Evolutionary conservation across 1,140 invertebrate species (phyloP).

Genomic region (Drosophila eugracilis): DNA sequence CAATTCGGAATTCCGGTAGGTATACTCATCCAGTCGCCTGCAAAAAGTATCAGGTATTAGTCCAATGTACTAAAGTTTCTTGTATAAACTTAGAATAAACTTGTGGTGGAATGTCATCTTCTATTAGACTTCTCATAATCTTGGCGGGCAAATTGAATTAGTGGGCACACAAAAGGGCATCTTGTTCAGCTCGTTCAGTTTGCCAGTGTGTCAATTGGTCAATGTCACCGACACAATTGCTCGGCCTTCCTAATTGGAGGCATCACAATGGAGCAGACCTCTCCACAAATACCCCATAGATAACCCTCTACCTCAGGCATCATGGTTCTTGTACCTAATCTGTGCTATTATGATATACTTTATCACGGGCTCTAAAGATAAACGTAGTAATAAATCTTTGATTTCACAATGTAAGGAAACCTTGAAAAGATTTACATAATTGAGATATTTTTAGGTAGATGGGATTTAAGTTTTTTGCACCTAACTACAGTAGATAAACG

Average conservation of each 20-base stretch:
- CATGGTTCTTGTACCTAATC: conserved; percentile 68
- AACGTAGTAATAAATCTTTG: conserved; percentile 20
- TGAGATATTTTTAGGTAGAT: not conserved
- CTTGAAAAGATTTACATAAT: conserved; percentile 28
- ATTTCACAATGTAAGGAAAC: conserved; percentile 65
- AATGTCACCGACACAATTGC: conserved; percentile 70
- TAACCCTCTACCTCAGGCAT: conserved; percentile 20
- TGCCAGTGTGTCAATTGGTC: conserved; percentile 76
- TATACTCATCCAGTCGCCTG: conserved; percentile 93
- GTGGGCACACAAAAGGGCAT: conserved; percentile 47
- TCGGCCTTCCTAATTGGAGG: conserved; percentile 55
- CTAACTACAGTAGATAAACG: not conserved
- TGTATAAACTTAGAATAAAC: not conserved
- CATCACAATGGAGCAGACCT: conserved; percentile 42
- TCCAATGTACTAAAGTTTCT: too few relatives aligned
- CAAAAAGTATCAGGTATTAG: conserved; percentile 50
- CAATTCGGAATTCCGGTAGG: conserved; percentile 91
- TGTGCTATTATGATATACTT: conserved; percentile 46
- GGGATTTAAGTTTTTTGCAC: not conserved
- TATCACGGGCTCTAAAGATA: conserved; percentile 32
- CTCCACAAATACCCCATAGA: not conserved
- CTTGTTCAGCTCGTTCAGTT: conserved; percentile 40
- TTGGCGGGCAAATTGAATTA: conserved; percentile 29
- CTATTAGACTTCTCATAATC: conserved; percentile 14
- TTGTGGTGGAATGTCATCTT: not conserved